Evolutionary conservation across 1,140 invertebrate species (phyloP).

Genomic region (Orchestia grillus): DNA sequence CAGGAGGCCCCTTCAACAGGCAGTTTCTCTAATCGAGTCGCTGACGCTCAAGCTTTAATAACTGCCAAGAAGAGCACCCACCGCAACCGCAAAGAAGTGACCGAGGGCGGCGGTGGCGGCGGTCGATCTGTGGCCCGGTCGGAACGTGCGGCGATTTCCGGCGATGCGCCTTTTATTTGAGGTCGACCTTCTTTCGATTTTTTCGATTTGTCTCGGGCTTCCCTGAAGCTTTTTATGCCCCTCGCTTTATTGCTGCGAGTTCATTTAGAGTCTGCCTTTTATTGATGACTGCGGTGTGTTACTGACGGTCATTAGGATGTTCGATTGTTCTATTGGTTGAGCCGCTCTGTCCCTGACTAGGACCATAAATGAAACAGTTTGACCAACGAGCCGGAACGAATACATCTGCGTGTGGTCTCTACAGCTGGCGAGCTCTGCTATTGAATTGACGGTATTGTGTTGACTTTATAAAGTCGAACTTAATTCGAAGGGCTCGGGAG

Average conservation of each 20-base stretch:
- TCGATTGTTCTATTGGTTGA: slow-evolving; percentile 11
- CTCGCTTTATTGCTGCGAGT: slow-evolving; percentile 27
- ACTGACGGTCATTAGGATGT: neutral
- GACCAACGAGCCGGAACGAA: slow-evolving; percentile 22
- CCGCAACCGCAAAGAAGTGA: neutral
- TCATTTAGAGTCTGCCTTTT: slow-evolving; percentile 52
- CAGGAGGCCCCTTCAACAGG: neutral
- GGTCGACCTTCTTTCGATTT: slow-evolving; percentile 31
- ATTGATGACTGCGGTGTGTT: slow-evolving; percentile 54
- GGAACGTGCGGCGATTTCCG: slow-evolving; percentile 34
- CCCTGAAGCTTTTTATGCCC: neutral
- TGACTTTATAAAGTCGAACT: neutral
- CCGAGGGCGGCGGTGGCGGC: neutral
- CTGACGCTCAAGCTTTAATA: neutral
- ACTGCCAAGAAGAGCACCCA: neutral
- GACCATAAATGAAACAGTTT: neutral
- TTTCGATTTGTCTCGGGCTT: slow-evolving; percentile 18
- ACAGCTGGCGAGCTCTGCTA: neutral
- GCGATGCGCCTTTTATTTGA: neutral
- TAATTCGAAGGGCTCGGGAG: neutral
- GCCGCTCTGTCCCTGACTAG: neutral
- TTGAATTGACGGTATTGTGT: neutral
- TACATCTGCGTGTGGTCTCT: neutral
- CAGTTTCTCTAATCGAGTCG: neutral
- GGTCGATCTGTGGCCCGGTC: neutral